Base-by-base conservation (phyloP, 2,113 vertebrate species). In the Oryzias curvinotus region DNA sequence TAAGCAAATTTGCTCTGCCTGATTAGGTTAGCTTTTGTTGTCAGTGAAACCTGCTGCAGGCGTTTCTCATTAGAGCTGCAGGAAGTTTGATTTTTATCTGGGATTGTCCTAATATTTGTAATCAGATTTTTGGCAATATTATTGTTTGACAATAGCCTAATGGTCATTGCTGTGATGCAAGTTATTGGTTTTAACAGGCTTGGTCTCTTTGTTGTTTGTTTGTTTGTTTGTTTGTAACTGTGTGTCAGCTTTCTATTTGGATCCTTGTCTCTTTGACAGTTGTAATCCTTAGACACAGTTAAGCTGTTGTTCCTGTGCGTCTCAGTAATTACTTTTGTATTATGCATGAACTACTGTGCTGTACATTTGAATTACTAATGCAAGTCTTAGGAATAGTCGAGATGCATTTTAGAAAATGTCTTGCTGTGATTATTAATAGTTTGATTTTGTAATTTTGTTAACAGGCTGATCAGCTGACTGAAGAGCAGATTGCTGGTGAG, bases 401-500 rank as follows among this genome's bases (percentile, higher is more conserved):
- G 18, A 12, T 25, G 4, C 5, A n/a, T 12, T 19, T 13, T 42
- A 48, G 5, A 50, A 49, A 62, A 26, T 7, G 45, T 15, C 5
- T 48, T 14, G 7, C 57, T 63, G 57, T n/a, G 14, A 19, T 5
- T 0, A 14, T 36, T 12, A 6, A 46, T 8, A 43, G 21, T 54
- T 5, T 30, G n/a, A 66, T 59, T 44, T 71, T 71, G 14, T 71
- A 42, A 53, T 68, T 62, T 68, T 81, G 68, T 83, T 30, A 67
- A 69, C 88, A 96, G 94, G 95, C 95, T 68, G 95, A 96, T 88
- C 95, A 96, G 87, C 91, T 96, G 86, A 95, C 95, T 1, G 94
- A 95, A 78, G 95, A 96, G 70, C 95, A 96, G 89, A 96, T 96
- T 49, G 95, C 95, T 88, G 95, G 95, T 95, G 73, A 93, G 94